phyloP scores from a whole-genome alignment of 2,888 invertebrate species.

The Taphrorychus bicolor region DNA sequence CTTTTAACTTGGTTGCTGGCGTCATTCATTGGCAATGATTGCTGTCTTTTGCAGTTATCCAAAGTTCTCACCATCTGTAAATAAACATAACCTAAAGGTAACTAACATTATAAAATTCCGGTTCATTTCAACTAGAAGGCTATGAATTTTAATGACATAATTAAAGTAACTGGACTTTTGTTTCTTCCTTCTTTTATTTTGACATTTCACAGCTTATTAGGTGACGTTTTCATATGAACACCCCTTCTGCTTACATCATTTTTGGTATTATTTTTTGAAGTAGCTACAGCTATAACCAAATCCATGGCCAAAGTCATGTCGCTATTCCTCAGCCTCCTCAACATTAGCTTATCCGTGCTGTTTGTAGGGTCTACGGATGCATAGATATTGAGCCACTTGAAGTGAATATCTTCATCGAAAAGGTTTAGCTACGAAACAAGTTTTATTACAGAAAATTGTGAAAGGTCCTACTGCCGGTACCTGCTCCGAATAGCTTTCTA shows the following conservation, averaged over 20 bases:
- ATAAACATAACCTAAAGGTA: neutral
- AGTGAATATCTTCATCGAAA: conserved; percentile 4
- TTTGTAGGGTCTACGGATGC: neutral
- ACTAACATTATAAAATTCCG: no score
- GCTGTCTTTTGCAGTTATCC: neutral
- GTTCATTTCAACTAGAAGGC: no score
- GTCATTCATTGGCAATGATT: neutral
- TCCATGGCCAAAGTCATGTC: conserved; percentile 12
- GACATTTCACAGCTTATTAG: no score
- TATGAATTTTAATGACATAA: no score
- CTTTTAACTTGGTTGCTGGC: neutral
- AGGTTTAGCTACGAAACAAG: conserved; percentile 11
- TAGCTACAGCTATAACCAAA: conserved; percentile 12
- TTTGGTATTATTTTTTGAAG: neutral
- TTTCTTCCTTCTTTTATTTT: no score
- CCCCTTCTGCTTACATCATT: neutral
- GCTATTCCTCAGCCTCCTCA: conserved; percentile 8
- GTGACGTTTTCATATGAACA: no score
- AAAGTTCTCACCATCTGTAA: neutral
- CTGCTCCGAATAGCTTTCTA: conserved; percentile 20
- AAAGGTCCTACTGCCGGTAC: no score
- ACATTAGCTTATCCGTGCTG: neutral
- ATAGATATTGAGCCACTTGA: conserved; percentile 24
- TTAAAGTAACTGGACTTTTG: neutral
- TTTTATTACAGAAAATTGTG: no score